phyloP scores from a whole-genome alignment of 2,797 vertebrate genomes.

The Salmo trutta region DNA sequence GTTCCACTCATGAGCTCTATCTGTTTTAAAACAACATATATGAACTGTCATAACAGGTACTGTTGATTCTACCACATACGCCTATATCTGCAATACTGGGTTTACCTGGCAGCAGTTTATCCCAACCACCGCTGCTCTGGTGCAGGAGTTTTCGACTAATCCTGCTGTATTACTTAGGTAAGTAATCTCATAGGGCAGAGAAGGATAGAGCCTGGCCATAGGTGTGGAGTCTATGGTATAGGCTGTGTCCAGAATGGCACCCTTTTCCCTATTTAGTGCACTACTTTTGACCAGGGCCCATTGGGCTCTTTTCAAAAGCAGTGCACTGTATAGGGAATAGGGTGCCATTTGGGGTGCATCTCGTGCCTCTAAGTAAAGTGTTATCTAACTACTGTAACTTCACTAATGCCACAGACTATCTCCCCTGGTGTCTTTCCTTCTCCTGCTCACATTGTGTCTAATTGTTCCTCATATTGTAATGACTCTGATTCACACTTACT shows the following conservation, averaged over 20 bases:
- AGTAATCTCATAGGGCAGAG: conserved; percentile 48
- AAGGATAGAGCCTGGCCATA: background rate
- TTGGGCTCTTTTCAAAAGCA: background rate
- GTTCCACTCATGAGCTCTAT: no score
- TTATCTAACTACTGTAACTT: conserved; percentile 27
- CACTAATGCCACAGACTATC: background rate
- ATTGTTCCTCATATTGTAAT: conserved; percentile 17
- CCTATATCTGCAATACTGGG: conserved; percentile 57
- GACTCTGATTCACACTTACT: conserved; percentile 21
- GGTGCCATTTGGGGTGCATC: background rate
- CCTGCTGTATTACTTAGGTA: conserved; percentile 69
- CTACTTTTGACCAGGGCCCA: background rate
- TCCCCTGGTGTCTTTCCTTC: conserved; percentile 14
- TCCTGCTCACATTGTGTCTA: conserved; percentile 18
- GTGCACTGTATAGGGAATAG: background rate
- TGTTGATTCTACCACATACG: conserved; percentile 16
- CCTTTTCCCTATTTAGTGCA: background rate
- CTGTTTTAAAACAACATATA: no score
- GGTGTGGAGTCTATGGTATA: background rate
- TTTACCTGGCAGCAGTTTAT: conserved; percentile 68
- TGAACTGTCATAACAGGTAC: conserved; percentile 56
- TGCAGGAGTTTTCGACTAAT: conserved; percentile 43
- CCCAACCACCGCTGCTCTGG: conserved; percentile 43
- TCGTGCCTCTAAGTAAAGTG: conserved; percentile 15
- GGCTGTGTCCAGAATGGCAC: background rate